A percentile compares a stretch with the other conserved stretches of the same genome.
phyloP scores from a whole-genome alignment of 1,140 invertebrate genomes.

The Hycleus cichorii region DNA sequence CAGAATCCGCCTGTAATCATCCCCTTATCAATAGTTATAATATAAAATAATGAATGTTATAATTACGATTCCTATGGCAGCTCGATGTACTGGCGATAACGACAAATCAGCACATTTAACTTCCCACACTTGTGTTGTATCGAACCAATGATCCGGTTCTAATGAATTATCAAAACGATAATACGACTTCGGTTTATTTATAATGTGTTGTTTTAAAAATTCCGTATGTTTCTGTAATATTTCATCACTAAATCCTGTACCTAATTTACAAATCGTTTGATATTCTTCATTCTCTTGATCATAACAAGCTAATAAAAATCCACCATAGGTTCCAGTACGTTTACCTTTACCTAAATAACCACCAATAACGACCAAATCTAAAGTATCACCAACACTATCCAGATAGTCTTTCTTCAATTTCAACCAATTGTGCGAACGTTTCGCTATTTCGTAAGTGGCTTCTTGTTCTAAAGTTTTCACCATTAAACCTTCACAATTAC shows the following conservation, averaged over 20 bases:
- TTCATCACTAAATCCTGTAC: constrained; percentile 96
- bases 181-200: constrained; percentile 72
- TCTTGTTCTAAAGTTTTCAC: constrained; percentile 91
- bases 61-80: constrained; percentile 74
- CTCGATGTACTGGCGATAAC: constrained; percentile 88
- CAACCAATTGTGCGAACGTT: constrained; percentile 93
- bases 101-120: constrained; percentile 98
- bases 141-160: constrained; percentile 94
- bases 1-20: constrained; percentile 64
- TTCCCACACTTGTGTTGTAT: constrained; percentile 91
- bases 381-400: constrained; percentile 87
- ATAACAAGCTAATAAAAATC: constrained; percentile 95
- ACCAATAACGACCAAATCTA: constrained; percentile 94
- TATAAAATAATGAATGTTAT: background rate
- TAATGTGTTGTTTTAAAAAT: constrained; percentile 70
- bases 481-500: constrained; percentile 98
- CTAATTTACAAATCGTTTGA: constrained; percentile 91
- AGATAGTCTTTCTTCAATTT: constrained; percentile 98
- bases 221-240: constrained; percentile 71
- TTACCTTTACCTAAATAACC: constrained; percentile 93
- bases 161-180: constrained; percentile 72
- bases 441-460: constrained; percentile 97
- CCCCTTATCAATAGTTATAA: background rate
- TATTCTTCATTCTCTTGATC: constrained; percentile 90
- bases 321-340: constrained; percentile 89